Evolutionary conservation across 2,113 vertebrate species (phyloP), one percentile per base, ranked within the genome.

Genomic region (Tetrax tetrax): DNA sequence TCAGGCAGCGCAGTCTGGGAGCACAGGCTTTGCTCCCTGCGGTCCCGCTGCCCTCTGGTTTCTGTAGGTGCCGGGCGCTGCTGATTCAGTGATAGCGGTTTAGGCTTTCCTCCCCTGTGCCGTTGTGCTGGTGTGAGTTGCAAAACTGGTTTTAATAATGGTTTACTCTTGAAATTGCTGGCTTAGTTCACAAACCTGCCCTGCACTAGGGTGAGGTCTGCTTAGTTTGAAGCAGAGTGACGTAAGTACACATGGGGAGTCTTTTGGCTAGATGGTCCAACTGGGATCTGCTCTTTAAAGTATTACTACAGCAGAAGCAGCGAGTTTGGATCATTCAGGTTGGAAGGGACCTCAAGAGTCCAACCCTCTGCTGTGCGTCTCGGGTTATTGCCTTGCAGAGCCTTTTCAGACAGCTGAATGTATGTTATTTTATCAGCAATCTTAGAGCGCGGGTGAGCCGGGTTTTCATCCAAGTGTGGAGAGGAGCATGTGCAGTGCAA

Each of bases 61-160:
- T 45, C 64, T 17, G 33, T 23, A 19, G 35, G 59, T 61, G 10
- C 41, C 1, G 1, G 11, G 33, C 1, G 1, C 47, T 3, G 4
- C 59, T 28, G 11, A 12, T 56, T 19, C 0, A 0, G 74, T 37
- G 70, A 27, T 14, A 57, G 29, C 1, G 2, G 61, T 60, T 69
- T 79, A 72, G 54, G 31, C 35, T 95, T 79, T 59, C 60, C 77
- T 79, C 38, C 47, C 23, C 23, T 53, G 48, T 23, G 31, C 51
- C 41, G 31, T 7, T 4, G 2, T 85, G 65, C 54, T 53, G 66
- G 29, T 1, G 1, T 27, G 43, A 72, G 80, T 56, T 91, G 65
- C 53, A 85, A 66, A 90, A 95, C 79, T 88, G 79, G 79, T 88
- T 87, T 90, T 71, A 28, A 59, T 35, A 47, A 33, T 50, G 51